Base-by-base conservation (phyloP, 2,797 vertebrate genomes). In the Malacoraja senta region DNA sequence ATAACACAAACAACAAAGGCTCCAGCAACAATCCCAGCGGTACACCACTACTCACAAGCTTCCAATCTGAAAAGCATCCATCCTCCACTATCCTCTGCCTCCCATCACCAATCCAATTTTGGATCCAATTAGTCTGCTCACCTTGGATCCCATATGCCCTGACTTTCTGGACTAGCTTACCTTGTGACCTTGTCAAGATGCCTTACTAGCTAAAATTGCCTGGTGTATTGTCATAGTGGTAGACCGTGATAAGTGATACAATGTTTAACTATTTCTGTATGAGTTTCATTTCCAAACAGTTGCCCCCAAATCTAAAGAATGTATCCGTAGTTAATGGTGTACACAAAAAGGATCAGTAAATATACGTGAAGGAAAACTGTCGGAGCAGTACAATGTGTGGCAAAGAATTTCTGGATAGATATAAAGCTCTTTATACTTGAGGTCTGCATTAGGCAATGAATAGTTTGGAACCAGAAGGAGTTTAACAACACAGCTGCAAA, bases 401-500 rank as follows among this genome's bases (percentile, higher is more conserved):
- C 44, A 53, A 92, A 26, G 71, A 26, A 74, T 92, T 92, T 92
- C 71, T 76, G 90, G 90, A 71, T 92, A 91, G 65, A 72, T 65
- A 91, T 91, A 65, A 91, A 91, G 72, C 90, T 91, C 65, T 91
- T 91, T 91, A 91, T 72, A 91, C 88, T 72, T 72, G 65, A 72
- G 90, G 21, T 35, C 35, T 38, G 90, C 24, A 29, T 74, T 74
- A 91, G 90, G 68, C 24, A 44, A 74, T 10, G 21, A 72, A 44
- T 32, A 74, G 35, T 91, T 91, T 91, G 21, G 35, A 74, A 74
- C 68, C 71, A 92, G 90, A 32, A 76, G 29, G 68, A 92, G 90
- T 76, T 92, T 92, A 92, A 92, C 90, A 92, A 92, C 26, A 8
- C 90, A 92, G 35, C 90, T 92, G 90, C 68, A 92, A 53, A 92